Evolutionary conservation across 1,140 invertebrate genomes (phyloP).

Genomic region (Acyrthosiphon pisum): DNA sequence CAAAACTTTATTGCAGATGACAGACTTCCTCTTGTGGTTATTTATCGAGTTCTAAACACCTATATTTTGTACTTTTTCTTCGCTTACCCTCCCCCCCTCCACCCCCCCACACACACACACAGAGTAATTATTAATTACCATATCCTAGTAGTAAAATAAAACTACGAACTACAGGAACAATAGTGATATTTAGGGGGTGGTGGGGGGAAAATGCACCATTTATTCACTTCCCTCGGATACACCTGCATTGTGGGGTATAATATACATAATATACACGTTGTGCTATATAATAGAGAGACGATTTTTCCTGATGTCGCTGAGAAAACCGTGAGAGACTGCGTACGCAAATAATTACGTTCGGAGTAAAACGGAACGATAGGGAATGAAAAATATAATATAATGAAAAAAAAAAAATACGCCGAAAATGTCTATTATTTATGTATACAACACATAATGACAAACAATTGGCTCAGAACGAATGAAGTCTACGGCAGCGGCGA

Average conservation of each 20-base stretch:
- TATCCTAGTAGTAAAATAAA: background rate
- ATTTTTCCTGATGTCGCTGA: background rate
- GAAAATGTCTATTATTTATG: conserved; percentile 25
- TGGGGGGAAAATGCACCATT: background rate
- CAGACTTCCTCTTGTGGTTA: background rate
- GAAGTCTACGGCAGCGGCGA: background rate
- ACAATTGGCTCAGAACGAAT: conserved; percentile 48
- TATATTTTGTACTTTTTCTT: background rate
- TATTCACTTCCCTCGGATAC: background rate
- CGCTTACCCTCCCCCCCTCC: background rate
- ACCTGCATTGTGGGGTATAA: background rate
- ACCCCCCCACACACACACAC: no score
- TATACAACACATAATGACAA: conserved; percentile 36
- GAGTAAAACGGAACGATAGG: background rate
- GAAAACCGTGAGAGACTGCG: conserved; percentile 21
- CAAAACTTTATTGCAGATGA: background rate
- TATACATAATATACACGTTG: background rate
- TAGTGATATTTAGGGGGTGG: accelerated
- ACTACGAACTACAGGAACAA: background rate
- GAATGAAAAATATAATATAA: background rate
- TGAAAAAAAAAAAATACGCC: background rate
- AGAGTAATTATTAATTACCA: background rate
- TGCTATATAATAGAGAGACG: background rate
- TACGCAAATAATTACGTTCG: conserved; percentile 24
- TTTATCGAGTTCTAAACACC: background rate